Evolutionary conservation across 2,113 vertebrate genomes (phyloP).

Genomic region (Rissa tridactyla): DNA sequence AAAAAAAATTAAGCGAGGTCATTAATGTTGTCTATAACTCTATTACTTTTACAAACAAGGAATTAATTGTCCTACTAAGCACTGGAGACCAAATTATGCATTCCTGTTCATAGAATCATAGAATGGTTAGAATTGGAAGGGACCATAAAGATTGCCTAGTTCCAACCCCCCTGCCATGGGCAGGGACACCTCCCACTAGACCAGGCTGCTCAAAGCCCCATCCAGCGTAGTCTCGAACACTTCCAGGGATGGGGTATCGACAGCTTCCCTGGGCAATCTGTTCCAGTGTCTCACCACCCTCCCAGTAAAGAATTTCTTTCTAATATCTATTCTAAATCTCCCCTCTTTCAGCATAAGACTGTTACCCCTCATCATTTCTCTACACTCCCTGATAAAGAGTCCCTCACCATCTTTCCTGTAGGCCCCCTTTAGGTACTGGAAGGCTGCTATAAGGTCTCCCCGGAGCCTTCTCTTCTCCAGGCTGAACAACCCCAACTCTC

Average conservation of each 20-base stretch:
- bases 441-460: not conserved
- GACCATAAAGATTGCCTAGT: not conserved
- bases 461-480: not conserved
- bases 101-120: not conserved
- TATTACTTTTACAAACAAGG: not conserved
- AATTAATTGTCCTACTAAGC: not conserved
- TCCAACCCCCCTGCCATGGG: not conserved
- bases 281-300: not conserved
- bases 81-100: not conserved
- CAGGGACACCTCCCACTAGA: not conserved
- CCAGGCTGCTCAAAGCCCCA: not conserved
- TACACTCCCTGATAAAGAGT: not conserved
- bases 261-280: not conserved
- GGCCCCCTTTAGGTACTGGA: not conserved
- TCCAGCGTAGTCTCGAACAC: too few relatives aligned
- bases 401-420: not conserved
- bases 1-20: not conserved
- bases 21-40: not conserved
- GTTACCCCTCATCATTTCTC: not conserved
- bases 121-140: not conserved
- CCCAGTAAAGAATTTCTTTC: not conserved
- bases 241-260: too few relatives aligned
- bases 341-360: not conserved
- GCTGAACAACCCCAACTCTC: not conserved
- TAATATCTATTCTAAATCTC: not conserved